A percentile compares a stretch with the other conserved stretches of the same genome.
Conservation (phyloP, 2,797 vertebrate species). For the Spatula clypeata region DNA sequence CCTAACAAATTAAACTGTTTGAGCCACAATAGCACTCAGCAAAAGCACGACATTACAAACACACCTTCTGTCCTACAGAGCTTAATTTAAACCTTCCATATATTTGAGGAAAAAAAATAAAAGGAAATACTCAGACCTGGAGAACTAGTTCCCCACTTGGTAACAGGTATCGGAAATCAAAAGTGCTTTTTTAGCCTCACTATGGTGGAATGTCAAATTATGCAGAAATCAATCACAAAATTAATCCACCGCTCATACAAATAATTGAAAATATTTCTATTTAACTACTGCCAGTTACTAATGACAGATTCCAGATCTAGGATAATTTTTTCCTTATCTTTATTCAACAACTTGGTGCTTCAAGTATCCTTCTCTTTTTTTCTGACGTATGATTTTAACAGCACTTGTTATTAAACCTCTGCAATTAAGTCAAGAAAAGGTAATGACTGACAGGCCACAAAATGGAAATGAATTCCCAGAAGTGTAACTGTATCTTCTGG, state of each 20-base stretch:
- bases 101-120: background rate
- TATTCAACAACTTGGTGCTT: background rate
- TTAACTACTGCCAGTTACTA: background rate
- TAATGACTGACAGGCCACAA: background rate
- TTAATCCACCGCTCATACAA: background rate
- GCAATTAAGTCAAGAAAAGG: background rate
- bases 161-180: background rate
- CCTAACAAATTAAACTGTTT: background rate
- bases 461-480: slow-evolving; percentile 1
- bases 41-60: background rate
- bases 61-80: background rate
- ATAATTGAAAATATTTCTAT: background rate
- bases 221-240: background rate
- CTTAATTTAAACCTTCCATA: background rate
- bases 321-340: background rate
- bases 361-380: background rate
- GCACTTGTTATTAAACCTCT: background rate
- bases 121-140: background rate
- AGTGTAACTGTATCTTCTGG: background rate
- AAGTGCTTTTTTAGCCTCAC: background rate
- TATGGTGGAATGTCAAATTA: background rate
- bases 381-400: background rate
- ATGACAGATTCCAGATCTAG: background rate
- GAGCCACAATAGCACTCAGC: fast-evolving
- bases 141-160: background rate